Conservation (phyloP, 2,113 vertebrate genomes). For the Sprattus sprattus region DNA sequence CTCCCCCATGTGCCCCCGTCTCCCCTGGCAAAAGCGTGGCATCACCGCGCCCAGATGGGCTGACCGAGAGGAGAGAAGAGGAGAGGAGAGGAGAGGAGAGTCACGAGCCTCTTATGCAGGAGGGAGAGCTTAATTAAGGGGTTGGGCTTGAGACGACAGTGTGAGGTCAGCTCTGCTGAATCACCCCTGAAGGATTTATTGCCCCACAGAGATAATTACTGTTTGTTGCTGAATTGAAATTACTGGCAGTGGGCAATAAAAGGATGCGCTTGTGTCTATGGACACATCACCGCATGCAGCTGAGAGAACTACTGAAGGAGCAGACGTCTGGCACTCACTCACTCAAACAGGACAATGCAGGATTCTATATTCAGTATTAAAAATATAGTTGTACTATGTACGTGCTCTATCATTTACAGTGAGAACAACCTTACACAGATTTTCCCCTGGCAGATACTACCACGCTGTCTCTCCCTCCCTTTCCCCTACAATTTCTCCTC, state of each 20-base stretch:
- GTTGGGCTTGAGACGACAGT: background rate
- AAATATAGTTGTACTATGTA: background rate
- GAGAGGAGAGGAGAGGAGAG: background rate
- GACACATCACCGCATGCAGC: background rate
- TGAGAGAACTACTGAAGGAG: background rate
- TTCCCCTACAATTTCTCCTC: background rate
- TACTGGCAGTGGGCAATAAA: background rate
- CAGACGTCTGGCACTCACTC: background rate
- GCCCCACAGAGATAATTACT: background rate
- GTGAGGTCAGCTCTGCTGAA: background rate
- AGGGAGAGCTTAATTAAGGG: background rate
- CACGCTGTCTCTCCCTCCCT: background rate
- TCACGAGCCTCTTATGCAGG: background rate
- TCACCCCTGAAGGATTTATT: background rate
- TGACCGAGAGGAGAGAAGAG: background rate
- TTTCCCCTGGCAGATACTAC: background rate
- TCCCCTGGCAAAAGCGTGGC: background rate
- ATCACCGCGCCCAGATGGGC: background rate
- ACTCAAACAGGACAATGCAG: conserved; percentile 3
- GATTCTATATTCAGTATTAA: background rate
- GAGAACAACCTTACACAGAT: conserved; percentile 1
- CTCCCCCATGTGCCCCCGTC: background rate
- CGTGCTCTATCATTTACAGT: background rate
- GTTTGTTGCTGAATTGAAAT: background rate
- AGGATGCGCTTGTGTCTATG: background rate